Evolutionary conservation across 2,888 invertebrate genomes (phyloP), one percentile per base, ranked within the genome.

Genomic region (Calliphora vomitoria): DNA sequence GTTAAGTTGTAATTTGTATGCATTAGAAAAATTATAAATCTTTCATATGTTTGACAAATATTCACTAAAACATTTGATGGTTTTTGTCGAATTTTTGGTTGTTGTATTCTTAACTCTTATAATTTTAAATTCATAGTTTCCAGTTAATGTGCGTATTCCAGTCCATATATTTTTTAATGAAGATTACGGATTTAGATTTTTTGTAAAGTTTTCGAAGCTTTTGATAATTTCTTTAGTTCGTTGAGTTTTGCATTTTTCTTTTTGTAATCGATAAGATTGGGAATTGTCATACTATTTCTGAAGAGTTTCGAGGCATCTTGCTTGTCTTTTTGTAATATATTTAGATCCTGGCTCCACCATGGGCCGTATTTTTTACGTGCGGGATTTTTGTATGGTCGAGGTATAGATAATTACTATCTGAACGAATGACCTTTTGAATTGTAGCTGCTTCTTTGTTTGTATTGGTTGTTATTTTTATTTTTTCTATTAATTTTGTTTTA

Each of bases 221-320:
- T 38, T 8, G 38, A 38, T 38, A 38, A 15, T 53, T 53, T 4
- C 15, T n/a, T n/a, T 53, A 1, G 25, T 25, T 25, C n/a, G n/a
- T 53, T 53, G 15, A 53, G n/a, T 53, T 53, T 53, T 2, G 53
- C 53, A n/a, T 53, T 53, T 53, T 53, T n/a, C 53, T 53, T 53
- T 53, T 53, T 53, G 1, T 53, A 53, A n/a, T 53, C 53, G 3
- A 53, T n/a, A n/a, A 53, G 53, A 53, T 53, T 53, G 6, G 53
- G 8, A n/a, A 53, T 53, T 15, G 53, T 53, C 4, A 15, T 53
- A 53, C 8, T 53, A n/a, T 53, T 53, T 53, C n/a, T 53, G 6
- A 53, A 53, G 4, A 53, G 15, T 6, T 53, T 53, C 53, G 3
- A 53, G n/a, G 53, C 53, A 18, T 53, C n/a, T n/a, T 55, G 55